Conservation (phyloP, 2,797 vertebrate genomes). For the Crenuchus spilurus region DNA sequence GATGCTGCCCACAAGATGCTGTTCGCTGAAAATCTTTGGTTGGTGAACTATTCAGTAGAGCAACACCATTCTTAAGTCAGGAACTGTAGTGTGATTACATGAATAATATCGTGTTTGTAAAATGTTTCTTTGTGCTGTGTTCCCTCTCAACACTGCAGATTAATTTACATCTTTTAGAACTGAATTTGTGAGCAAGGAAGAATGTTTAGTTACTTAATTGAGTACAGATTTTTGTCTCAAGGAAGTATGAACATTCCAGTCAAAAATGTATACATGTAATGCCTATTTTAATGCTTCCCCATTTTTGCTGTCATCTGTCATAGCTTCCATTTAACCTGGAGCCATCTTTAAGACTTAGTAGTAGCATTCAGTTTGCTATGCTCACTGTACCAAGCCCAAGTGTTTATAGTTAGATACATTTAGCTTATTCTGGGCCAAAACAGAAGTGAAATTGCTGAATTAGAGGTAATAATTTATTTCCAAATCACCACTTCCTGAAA, state of each 20-base stretch:
- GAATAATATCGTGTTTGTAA: too few species aligned
- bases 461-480: conserved; percentile 79
- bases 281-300: conserved; percentile 35
- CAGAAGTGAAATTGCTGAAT: conserved; percentile 79
- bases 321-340: not conserved
- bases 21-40: too few species aligned
- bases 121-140: too few species aligned
- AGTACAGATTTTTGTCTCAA: too few species aligned
- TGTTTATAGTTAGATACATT: conserved; percentile 46
- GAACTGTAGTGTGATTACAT: too few species aligned
- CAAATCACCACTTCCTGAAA: conserved; percentile 77
- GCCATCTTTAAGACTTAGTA: conserved; percentile 36
- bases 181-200: not conserved
- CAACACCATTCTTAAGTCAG: too few species aligned
- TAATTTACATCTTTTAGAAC: too few species aligned
- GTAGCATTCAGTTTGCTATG: conserved; percentile 38
- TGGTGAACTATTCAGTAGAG: too few species aligned
- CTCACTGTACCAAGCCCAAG: conserved; percentile 34
- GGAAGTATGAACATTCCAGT: not conserved
- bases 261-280: conserved; percentile 20
- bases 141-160: too few species aligned
- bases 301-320: conserved; percentile 13
- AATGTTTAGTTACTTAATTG: too few species aligned
- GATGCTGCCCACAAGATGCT: too few species aligned
- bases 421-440: conserved; percentile 59